Base-by-base conservation (phyloP, 2,888 invertebrate species). In the Hemithea aestivaria region DNA sequence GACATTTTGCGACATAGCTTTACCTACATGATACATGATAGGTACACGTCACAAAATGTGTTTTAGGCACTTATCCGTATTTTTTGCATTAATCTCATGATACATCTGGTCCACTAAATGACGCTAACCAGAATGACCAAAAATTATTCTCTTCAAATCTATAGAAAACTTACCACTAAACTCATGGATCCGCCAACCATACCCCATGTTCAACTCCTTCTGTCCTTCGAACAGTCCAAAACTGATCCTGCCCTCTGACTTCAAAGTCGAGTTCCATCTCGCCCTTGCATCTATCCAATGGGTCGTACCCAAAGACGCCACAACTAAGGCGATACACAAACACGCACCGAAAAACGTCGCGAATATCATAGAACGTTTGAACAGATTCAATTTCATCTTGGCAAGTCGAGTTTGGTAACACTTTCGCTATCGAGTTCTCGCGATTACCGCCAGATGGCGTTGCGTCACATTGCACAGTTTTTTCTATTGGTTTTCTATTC, bases 191-290 rank as follows among this genome's bases (percentile, higher is more conserved):
- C 96, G 90, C 88, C 91, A 91, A 2, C 96, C 97, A 61, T 95
- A 93, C 2, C 93, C 94, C 1, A 61, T 51, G 70, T 96, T 93
- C 21, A 97, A 76, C 54, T 92, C 91, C 70, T 96, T 95, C 48
- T 91, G 91, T 0, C 97, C 97, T 59, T 93, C 92, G 64, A 97
- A 95, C 6, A 98, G 88, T 0, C 97, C 97, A 66, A 96, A 95
- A 66, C 92, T 91, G 42, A 96, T 91, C 51, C 90, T 88, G 0
- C 96, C 96, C 33, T 91, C 92, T 26, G 93, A 92, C 40, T 91
- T 90, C 30, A 89, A 73, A 1, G 91, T 92, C 5, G 90, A 89
- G 0, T 90, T 89, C 52, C 93, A 75, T 53, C 90, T 88, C 2
- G 95, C 95, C 30, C 89, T 88, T 1, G 95, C 93, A 49, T 92